These are phyloP conservation scores for Acrocephalus scirpaceus DNA, from an alignment of 2,797 vertebrate species.

Conservation along the genomic window DNA sequence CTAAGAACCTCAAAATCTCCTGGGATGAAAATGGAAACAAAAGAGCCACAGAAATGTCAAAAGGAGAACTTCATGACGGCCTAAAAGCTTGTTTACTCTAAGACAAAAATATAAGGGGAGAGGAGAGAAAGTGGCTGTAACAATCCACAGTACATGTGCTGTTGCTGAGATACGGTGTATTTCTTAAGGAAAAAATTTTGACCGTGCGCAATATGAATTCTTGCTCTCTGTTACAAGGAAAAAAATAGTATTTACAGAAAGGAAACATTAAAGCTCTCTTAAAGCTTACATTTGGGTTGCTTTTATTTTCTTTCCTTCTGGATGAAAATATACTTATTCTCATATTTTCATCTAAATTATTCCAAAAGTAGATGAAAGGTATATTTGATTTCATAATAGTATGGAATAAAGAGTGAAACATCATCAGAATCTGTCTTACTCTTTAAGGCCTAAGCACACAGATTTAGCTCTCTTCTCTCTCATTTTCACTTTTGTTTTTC, in stretches of 20 bases:
- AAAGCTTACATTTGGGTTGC: not conserved
- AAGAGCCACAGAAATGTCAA: conserved; percentile 7
- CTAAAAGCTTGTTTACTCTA: conserved; percentile 25
- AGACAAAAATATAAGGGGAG: not conserved
- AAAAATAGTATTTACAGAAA: not conserved
- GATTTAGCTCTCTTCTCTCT: not conserved
- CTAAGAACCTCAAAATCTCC: not conserved
- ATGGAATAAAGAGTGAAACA: not conserved
- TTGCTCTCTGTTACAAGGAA: not conserved
- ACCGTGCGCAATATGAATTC: not conserved
- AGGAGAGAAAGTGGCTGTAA: not conserved
- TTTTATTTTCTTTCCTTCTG: not conserved
- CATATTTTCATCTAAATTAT: not conserved
- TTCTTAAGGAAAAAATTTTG: not conserved
- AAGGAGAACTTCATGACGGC: not conserved
- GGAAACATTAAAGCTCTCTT: not conserved
- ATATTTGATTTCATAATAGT: not conserved
- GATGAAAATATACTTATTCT: not conserved
- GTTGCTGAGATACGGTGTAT: conserved; percentile 17
- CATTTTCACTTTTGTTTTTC: not conserved
- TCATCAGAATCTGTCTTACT: not conserved
- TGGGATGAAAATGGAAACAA: conserved; percentile 16
- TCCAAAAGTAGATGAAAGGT: not conserved
- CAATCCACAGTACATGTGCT: not conserved
- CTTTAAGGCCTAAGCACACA: not conserved